A percentile compares a stretch with the other conserved stretches of the same genome.
phyloP scores from a whole-genome alignment of 2,113 vertebrate genomes.

The Solea solea region DNA sequence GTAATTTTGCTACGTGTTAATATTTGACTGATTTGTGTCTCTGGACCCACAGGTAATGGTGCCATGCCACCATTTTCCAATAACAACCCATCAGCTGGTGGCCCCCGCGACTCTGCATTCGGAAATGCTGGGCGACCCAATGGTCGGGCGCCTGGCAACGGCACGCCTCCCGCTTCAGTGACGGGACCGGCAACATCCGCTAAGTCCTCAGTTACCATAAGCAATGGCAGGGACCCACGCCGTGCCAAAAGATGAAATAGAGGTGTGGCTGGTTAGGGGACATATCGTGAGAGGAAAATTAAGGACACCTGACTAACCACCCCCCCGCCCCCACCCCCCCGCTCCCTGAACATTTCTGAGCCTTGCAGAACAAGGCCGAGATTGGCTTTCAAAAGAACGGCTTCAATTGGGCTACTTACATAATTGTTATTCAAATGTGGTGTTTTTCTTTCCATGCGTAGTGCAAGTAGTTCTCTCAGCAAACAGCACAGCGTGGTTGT shows the following conservation, averaged over 20 bases:
- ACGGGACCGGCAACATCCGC: constrained; percentile 63
- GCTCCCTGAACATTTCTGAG: neutral
- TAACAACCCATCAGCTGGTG: constrained; percentile 76
- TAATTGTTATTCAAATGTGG: constrained; percentile 39
- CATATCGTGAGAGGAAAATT: neutral
- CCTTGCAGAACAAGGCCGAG: constrained; percentile 10
- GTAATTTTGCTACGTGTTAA: constrained; percentile 20
- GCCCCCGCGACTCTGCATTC: constrained; percentile 79
- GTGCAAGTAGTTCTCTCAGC: constrained; percentile 24
- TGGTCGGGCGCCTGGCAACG: constrained; percentile 85
- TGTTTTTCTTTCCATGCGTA: constrained; percentile 5
- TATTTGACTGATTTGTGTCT: neutral
- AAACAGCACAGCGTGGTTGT: constrained; percentile 34
- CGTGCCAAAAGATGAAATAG: constrained; percentile 86
- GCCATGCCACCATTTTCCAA: constrained; percentile 80
- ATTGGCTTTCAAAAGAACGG: constrained; percentile 13
- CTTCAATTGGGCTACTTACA: constrained; percentile 23
- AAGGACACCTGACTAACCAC: neutral
- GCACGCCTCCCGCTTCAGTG: constrained; percentile 68
- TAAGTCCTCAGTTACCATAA: constrained; percentile 86
- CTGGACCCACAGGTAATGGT: constrained; percentile 85
- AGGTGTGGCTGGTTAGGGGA: neutral
- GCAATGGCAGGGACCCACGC: constrained; percentile 95
- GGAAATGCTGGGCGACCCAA: constrained; percentile 85
- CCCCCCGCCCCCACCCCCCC: neutral